Evolutionary conservation across 2,888 invertebrate species (phyloP).

Genomic region (Matsumyia berberina): DNA sequence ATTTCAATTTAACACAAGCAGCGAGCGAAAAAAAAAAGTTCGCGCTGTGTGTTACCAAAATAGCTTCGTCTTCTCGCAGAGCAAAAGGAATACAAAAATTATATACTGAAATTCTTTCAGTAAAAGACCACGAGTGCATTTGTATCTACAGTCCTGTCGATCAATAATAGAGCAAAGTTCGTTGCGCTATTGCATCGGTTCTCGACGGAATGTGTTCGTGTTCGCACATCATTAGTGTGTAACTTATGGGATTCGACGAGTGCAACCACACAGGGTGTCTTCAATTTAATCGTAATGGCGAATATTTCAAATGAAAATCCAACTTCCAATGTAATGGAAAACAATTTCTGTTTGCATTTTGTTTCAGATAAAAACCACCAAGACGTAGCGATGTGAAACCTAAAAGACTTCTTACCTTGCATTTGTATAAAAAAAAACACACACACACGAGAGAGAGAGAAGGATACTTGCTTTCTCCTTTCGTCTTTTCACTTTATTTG

Average conservation of each 20-base stretch:
- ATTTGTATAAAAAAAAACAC: constrained; percentile 52
- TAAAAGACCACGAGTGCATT: constrained; percentile 36
- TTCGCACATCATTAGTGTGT: constrained; percentile 37
- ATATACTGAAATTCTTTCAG: constrained; percentile 15
- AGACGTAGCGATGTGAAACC: constrained; percentile 64
- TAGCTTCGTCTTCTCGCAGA: constrained; percentile 21
- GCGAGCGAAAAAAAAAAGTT: constrained; percentile 1
- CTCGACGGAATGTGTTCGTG: not conserved
- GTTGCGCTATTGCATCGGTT: constrained; percentile 55
- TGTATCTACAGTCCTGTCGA: constrained; percentile 17
- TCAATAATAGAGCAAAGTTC: constrained; percentile 63
- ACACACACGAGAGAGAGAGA: not conserved
- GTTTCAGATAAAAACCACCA: constrained; percentile 58
- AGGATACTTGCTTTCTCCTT: not conserved
- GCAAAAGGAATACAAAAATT: not conserved
- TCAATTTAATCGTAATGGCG: constrained; percentile 59
- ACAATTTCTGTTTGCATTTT: constrained; percentile 31
- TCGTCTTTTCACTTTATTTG: not conserved
- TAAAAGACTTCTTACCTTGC: constrained; percentile 52
- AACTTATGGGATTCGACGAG: not conserved
- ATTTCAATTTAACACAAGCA: constrained; percentile 13
- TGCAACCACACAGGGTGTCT: constrained; percentile 35
- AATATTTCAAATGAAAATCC: constrained; percentile 15
- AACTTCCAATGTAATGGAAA: constrained; percentile 29
- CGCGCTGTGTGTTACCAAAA: constrained; percentile 18